A percentile compares a stretch with the other conserved stretches of the same genome.
These are phyloP conservation scores for Ambastaia sidthimunki DNA, from an alignment of 2,797 vertebrate genomes.

Conservation along the genomic window DNA sequence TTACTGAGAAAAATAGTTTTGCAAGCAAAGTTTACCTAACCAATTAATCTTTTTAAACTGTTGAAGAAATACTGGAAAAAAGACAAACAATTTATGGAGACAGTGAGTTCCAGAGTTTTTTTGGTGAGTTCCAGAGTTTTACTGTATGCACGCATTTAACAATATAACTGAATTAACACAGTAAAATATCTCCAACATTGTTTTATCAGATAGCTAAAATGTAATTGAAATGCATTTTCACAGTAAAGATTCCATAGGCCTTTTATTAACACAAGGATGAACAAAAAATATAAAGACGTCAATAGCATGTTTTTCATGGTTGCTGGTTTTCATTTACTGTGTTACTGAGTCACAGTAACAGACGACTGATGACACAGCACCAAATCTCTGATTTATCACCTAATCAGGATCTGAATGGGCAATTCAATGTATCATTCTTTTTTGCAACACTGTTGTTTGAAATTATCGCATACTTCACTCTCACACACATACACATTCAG, in stretches of 20 bases:
- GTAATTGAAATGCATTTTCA: neutral
- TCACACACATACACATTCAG: conserved; percentile 48
- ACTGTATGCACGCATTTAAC: neutral
- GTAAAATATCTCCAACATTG: neutral
- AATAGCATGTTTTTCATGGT: neutral
- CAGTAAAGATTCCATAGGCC: neutral
- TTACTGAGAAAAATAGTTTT: neutral
- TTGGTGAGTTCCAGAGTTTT: neutral
- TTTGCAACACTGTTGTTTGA: conserved; percentile 4
- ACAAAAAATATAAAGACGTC: conserved; percentile 11
- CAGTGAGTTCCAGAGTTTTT: too few species aligned
- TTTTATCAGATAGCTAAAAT: neutral
- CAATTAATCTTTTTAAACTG: neutral
- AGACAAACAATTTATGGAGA: neutral
- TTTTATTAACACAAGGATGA: neutral
- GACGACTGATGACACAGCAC: conserved; percentile 67
- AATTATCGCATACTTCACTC: conserved; percentile 12
- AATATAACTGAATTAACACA: neutral
- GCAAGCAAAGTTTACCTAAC: neutral
- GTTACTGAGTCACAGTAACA: neutral
- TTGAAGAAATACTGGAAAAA: neutral
- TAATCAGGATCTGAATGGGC: conserved; percentile 69
- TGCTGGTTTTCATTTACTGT: conserved; percentile 34
- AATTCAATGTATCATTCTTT: conserved; percentile 31
- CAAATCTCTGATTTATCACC: conserved; percentile 77